Evolutionary conservation across 2,113 vertebrate species (phyloP).

Genomic region (Alethe castanea): DNA sequence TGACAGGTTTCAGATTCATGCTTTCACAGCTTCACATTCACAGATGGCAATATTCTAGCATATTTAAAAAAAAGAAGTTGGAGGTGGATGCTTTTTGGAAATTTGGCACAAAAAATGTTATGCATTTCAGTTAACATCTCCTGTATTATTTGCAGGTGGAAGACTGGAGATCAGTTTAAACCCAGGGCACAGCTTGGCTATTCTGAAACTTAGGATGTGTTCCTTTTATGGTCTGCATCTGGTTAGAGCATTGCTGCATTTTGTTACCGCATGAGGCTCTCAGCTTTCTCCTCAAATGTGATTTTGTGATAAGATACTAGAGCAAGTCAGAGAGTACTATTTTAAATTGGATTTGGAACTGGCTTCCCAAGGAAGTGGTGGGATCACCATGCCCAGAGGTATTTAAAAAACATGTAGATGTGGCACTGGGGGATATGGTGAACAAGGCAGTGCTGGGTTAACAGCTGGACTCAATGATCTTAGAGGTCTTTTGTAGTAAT

Average conservation of each 20-base stretch:
- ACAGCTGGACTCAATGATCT: background rate
- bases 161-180: background rate
- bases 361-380: background rate
- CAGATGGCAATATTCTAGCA: constrained; percentile 28
- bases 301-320: background rate
- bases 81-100: background rate
- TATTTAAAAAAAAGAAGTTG: background rate
- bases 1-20: constrained; percentile 41
- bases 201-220: background rate
- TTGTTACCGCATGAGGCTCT: background rate
- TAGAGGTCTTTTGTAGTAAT: background rate
- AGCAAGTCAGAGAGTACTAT: background rate
- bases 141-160: background rate
- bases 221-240: background rate
- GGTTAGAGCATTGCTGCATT: background rate
- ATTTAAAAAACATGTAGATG: background rate
- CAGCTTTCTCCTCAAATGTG: background rate
- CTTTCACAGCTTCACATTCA: constrained; percentile 4
- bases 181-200: background rate
- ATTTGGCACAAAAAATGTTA: background rate
- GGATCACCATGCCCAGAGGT: background rate
- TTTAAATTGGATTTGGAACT: background rate
- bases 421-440: background rate
- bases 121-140: background rate
- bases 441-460: background rate